Evolutionary conservation across 2,113 vertebrate species (phyloP).

Genomic region (Kryptolebias marmoratus): DNA sequence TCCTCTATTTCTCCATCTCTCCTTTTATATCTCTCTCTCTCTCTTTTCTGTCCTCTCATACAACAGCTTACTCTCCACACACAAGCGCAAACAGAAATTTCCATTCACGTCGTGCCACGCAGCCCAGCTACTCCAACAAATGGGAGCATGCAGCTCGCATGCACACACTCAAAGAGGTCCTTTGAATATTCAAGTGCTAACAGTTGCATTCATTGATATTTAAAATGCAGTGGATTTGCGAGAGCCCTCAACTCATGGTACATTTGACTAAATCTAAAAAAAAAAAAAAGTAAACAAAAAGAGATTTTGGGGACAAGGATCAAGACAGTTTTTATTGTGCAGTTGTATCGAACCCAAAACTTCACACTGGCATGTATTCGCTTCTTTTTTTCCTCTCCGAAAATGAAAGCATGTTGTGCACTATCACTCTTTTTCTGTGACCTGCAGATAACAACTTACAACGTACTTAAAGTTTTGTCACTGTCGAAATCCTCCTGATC

Average conservation of each 20-base stretch:
- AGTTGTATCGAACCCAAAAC: constrained; percentile 62
- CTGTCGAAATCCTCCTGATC: constrained; percentile 75
- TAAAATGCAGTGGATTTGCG: constrained; percentile 74
- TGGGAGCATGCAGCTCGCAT: constrained; percentile 77
- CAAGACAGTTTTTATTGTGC: constrained; percentile 67
- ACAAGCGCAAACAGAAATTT: constrained; percentile 76
- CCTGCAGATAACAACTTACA: constrained; percentile 71
- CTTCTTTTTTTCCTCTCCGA: constrained; percentile 42
- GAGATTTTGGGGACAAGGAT: constrained; percentile 65
- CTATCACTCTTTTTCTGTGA: constrained; percentile 55
- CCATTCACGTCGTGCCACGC: constrained; percentile 75
- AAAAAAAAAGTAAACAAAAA: constrained; percentile 56
- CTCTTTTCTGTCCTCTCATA: constrained; percentile 43
- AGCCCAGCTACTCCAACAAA: constrained; percentile 69
- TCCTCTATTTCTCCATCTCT: constrained; percentile 47
- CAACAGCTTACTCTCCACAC: constrained; percentile 68
- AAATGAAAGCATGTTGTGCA: constrained; percentile 63
- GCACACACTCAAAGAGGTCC: constrained; percentile 76
- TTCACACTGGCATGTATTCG: constrained; percentile 58
- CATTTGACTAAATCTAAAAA: constrained; percentile 70
- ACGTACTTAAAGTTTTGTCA: constrained; percentile 71
- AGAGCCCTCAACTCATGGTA: constrained; percentile 65
- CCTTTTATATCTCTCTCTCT: constrained; percentile 14
- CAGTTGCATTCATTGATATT: constrained; percentile 81
- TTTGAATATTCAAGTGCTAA: constrained; percentile 82